Evolutionary conservation across 2,113 vertebrate genomes (phyloP).

Genomic region (Leucopsar rothschildi): DNA sequence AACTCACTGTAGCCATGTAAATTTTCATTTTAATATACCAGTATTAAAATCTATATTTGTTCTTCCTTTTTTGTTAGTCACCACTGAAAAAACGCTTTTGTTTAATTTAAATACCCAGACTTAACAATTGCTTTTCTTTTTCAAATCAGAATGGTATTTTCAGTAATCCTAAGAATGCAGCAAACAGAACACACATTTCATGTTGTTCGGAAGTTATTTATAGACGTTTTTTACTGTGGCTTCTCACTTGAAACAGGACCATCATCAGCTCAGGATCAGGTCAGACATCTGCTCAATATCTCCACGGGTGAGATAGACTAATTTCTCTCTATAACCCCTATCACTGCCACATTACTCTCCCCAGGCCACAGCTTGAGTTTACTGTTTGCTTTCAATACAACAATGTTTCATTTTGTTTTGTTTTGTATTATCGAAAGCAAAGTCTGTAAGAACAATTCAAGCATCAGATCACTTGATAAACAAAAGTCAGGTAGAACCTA

Average conservation of each 20-base stretch:
- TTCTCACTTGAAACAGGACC: not conserved
- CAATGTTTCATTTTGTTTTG: not conserved
- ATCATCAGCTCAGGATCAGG: not conserved
- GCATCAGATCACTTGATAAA: not conserved
- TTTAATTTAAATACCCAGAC: not conserved
- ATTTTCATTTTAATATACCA: not conserved
- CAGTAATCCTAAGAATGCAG: not conserved
- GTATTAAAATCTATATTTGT: not conserved
- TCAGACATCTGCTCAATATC: not conserved
- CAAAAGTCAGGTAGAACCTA: not conserved
- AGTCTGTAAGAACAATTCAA: not conserved
- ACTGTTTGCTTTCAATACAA: not conserved
- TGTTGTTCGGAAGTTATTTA: not conserved
- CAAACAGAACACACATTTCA: not conserved
- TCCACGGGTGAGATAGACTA: not conserved
- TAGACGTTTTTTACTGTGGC: not conserved
- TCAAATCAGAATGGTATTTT: not conserved
- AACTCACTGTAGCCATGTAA: not conserved
- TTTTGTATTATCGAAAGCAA: not conserved
- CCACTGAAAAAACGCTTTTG: not conserved
- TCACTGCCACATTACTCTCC: not conserved
- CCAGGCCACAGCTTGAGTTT: not conserved
- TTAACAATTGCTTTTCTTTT: not conserved
- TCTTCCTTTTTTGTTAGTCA: not conserved
- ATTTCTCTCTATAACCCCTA: not conserved